Evolutionary conservation across 2,113 vertebrate species (phyloP).

Genomic region (Motacilla alba): DNA sequence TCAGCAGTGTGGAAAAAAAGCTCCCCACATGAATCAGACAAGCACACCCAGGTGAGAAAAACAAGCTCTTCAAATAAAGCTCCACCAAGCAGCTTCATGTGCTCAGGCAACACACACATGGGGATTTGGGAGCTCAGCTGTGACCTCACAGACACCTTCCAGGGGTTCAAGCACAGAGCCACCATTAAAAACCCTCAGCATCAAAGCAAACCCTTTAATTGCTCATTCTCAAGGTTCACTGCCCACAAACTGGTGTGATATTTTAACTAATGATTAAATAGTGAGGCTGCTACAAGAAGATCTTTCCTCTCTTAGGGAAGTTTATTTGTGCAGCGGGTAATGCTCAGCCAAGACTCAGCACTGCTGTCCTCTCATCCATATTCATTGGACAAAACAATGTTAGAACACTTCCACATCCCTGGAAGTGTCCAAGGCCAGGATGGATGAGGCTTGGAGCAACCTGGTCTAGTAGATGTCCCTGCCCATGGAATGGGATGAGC

Average conservation of each 20-base stretch:
- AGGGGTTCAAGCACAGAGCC: background rate
- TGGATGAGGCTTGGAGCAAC: background rate
- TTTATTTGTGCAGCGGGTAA: background rate
- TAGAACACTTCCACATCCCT: background rate
- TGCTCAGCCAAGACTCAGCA: too few species aligned
- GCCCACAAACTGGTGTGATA: background rate
- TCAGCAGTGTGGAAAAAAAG: background rate
- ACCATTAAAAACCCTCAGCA: background rate
- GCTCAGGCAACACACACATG: background rate
- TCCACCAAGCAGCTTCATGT: background rate
- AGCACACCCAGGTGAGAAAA: background rate
- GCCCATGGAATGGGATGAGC: background rate
- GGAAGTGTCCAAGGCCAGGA: too few species aligned
- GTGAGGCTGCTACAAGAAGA: background rate
- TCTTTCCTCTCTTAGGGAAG: background rate
- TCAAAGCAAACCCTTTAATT: background rate
- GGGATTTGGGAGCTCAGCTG: background rate
- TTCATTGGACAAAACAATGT: background rate
- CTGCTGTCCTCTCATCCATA: background rate
- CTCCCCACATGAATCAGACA: background rate
- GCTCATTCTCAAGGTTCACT: background rate
- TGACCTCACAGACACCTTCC: background rate
- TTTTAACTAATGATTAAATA: background rate
- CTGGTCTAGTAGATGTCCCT: background rate
- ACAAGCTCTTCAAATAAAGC: background rate